These are phyloP conservation scores for Platypus cylindrus DNA, from an alignment of 2,888 invertebrate species.

Conservation along the genomic window DNA sequence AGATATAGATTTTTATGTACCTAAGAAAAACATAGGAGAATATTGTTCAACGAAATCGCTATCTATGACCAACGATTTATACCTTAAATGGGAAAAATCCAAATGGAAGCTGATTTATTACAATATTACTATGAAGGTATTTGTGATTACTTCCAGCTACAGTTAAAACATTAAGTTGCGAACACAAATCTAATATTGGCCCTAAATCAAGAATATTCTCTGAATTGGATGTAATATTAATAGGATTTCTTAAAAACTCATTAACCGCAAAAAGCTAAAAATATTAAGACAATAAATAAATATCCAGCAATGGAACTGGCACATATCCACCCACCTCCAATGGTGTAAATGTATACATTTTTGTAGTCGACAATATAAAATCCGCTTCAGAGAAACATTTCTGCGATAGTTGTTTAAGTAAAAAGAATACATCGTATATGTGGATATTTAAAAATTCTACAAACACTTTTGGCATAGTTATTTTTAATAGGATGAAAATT, in stretches of 20 bases:
- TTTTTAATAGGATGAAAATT: conserved; percentile 60
- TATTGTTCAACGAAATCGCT: background rate
- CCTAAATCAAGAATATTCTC: conserved; percentile 80
- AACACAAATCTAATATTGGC: conserved; percentile 80
- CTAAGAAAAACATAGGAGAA: conserved; percentile 21
- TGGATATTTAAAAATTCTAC: conserved; percentile 81
- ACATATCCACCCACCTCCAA: conserved; percentile 72
- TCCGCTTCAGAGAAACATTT: conserved; percentile 68
- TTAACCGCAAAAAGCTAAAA: conserved; percentile 82
- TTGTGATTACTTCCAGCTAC: conserved; percentile 54
- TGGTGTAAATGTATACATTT: conserved; percentile 56
- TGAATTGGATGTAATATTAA: conserved; percentile 64
- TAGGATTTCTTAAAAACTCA: conserved; percentile 73
- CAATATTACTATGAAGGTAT: conserved; percentile 72
- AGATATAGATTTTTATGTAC: conserved; percentile 57
- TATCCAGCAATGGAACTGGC: background rate
- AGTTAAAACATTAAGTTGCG: conserved; percentile 54
- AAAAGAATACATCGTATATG: conserved; percentile 77
- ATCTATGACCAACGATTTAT: conserved; percentile 9
- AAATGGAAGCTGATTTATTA: conserved; percentile 65
- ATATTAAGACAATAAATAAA: conserved; percentile 2
- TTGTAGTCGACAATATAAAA: conserved; percentile 44
- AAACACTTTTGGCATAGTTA: conserved; percentile 67
- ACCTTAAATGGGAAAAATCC: conserved; percentile 75
- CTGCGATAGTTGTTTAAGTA: conserved; percentile 71